These are phyloP conservation scores for Acropternis orthonyx DNA, from an alignment of 2,797 vertebrate species.

Conservation along the genomic window DNA sequence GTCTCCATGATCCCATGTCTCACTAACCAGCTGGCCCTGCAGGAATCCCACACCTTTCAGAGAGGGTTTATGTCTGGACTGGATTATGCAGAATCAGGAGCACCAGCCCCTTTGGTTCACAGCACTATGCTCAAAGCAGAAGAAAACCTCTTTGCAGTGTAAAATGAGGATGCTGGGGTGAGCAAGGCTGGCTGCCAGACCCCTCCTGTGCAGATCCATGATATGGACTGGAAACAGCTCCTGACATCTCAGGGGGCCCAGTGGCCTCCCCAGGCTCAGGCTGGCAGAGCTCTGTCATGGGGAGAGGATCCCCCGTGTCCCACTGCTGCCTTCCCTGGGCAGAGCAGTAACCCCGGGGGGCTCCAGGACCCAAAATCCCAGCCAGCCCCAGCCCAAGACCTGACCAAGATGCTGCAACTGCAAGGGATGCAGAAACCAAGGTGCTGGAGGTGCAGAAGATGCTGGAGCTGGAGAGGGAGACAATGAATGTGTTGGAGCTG, in stretches of 20 bases:
- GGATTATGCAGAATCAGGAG: background rate
- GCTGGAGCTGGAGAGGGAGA: background rate
- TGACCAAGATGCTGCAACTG: background rate
- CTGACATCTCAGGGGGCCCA: background rate
- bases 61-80: too few species aligned
- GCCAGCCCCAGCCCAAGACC: background rate
- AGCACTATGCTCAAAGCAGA: background rate
- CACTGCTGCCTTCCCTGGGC: background rate
- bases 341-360: background rate
- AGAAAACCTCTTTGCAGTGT: background rate
- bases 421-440: background rate
- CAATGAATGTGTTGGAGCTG: background rate
- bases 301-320: background rate
- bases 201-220: background rate
- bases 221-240: rapidly evolving
- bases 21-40: rapidly evolving
- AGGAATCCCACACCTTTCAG: background rate
- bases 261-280: background rate
- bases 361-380: background rate
- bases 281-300: rapidly evolving
- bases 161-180: background rate
- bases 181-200: background rate
- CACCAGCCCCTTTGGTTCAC: background rate
- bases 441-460: background rate
- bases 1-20: background rate